Conservation (phyloP, 2,113 vertebrate genomes). For the Clarias macrocephalus region DNA sequence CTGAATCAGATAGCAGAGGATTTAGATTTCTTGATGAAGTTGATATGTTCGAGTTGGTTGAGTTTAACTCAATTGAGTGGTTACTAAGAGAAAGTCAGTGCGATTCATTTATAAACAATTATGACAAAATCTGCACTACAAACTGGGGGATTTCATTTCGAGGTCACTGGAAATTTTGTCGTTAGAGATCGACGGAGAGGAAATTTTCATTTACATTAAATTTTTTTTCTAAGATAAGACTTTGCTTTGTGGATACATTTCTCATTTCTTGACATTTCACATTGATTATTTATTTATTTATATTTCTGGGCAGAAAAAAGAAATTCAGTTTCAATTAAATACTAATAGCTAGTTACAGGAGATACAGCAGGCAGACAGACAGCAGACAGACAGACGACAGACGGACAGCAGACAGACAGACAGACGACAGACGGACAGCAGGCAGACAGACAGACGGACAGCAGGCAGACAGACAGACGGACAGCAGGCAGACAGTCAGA, state of each 20-base stretch:
- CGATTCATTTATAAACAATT: not conserved
- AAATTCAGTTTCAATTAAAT: not conserved
- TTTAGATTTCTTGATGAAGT: not conserved
- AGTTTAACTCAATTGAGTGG: too few species aligned
- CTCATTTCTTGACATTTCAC: not conserved
- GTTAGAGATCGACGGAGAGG: not conserved
- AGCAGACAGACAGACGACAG: not conserved
- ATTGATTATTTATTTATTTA: not conserved
- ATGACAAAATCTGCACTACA: not conserved
- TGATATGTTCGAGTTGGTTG: not conserved
- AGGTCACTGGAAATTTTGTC: not conserved
- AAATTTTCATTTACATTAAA: not conserved
- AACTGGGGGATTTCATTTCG: not conserved
- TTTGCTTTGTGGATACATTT: not conserved
- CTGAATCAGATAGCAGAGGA: not conserved
- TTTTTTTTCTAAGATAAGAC: not conserved
- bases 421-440: fast-evolving
- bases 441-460: not conserved
- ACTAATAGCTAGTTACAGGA: too few species aligned
- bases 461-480: not conserved
- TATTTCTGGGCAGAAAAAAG: too few species aligned
- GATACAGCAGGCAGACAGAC: too few species aligned
- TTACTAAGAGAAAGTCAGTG: not conserved
- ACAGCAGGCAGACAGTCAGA: not conserved
- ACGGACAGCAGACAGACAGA: not conserved